Conservation (phyloP, 92 coral and sea anemone species). For the Hydrozoanthus gracilis region DNA sequence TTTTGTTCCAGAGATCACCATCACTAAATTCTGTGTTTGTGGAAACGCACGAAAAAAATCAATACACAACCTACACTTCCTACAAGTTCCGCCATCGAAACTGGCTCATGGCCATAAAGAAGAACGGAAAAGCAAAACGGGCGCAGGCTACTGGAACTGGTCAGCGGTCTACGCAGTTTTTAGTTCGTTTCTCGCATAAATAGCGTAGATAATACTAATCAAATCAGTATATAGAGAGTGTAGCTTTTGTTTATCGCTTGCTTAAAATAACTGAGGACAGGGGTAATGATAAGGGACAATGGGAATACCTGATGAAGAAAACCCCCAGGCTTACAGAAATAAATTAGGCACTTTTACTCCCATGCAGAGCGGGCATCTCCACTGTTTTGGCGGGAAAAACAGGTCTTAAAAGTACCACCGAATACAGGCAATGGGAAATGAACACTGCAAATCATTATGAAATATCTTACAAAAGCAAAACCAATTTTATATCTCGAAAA, state of each 20-base stretch:
- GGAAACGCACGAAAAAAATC: constrained; percentile 66
- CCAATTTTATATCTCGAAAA: no score
- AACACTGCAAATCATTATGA: no score
- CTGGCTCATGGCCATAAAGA: constrained; percentile 84
- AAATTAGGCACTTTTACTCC: no score
- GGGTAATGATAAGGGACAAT: no score
- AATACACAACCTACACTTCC: constrained; percentile 72
- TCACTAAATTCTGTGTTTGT: constrained; percentile 74
- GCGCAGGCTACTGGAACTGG: constrained; percentile 68
- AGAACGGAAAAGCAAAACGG: constrained; percentile 78
- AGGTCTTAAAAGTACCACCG: no score
- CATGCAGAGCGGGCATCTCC: no score
- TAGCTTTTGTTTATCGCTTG: neutral
- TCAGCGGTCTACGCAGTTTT: constrained; percentile 88
- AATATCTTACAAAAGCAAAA: no score
- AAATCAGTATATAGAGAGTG: neutral
- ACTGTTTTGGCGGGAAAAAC: no score
- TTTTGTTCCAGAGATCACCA: constrained; percentile 61
- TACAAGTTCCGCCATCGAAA: constrained; percentile 60
- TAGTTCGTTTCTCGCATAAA: constrained; percentile 18
- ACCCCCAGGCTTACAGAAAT: no score
- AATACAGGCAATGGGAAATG: no score
- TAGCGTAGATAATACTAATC: neutral
- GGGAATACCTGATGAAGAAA: no score
- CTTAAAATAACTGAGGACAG: no score